These are phyloP conservation scores for Malthinus seriepunctatus DNA, from an alignment of 2,888 invertebrate genomes.

Conservation along the genomic window DNA sequence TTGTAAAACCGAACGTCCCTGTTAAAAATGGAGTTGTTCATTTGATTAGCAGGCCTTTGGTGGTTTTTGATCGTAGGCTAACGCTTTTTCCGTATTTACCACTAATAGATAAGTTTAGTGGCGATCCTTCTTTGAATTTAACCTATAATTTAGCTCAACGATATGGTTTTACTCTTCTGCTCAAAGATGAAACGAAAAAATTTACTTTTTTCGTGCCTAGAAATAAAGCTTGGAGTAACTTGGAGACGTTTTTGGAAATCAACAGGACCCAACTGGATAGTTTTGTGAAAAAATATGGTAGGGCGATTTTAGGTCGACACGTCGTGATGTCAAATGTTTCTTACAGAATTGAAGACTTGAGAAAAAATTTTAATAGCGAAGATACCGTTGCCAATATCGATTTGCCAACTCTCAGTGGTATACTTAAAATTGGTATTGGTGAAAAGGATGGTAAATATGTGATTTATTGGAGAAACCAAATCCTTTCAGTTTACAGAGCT, in stretches of 20 bases:
- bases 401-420: slow-evolving; percentile 25
- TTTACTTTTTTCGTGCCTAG: slow-evolving; percentile 90
- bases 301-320: slow-evolving; percentile 78
- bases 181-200: slow-evolving; percentile 70
- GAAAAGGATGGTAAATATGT: slow-evolving; percentile 37
- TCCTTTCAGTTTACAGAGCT: slow-evolving; percentile 80
- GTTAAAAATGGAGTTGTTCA: slow-evolving; percentile 91
- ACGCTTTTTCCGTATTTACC: slow-evolving; percentile 85
- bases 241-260: slow-evolving; percentile 47
- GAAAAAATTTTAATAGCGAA: slow-evolving; percentile 59
- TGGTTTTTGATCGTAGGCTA: slow-evolving; percentile 82
- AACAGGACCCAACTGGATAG: slow-evolving; percentile 74
- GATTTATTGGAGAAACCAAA: slow-evolving; percentile 58
- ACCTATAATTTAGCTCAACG: slow-evolving; percentile 75
- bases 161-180: slow-evolving; percentile 73
- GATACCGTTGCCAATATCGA: slow-evolving; percentile 17
- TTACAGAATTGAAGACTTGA: slow-evolving; percentile 74
- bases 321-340: slow-evolving; percentile 75
- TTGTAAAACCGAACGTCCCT: slow-evolving; percentile 85
- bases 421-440: slow-evolving; percentile 32
- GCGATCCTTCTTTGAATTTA: slow-evolving; percentile 81
- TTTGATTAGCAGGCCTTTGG: slow-evolving; percentile 84
- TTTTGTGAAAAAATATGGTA: slow-evolving; percentile 59
- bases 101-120: slow-evolving; percentile 76
- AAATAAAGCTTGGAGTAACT: slow-evolving; percentile 81